Conservation (phyloP, 2,888 invertebrate species). For the Andricus quercusramuli region DNA sequence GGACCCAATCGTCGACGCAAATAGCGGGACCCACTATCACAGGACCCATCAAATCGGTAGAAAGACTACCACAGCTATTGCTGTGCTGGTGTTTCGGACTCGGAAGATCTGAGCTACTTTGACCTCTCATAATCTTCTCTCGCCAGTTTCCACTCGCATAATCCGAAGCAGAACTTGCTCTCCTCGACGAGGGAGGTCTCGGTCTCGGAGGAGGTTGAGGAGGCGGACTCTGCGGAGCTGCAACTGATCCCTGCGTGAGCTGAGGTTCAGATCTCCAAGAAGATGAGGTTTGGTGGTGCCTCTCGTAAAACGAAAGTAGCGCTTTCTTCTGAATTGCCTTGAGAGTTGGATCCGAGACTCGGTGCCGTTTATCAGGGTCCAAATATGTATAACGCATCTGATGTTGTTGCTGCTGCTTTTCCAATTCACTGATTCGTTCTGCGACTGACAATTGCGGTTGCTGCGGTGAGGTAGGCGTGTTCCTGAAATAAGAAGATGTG, state of each 20-base stretch:
- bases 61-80: slow-evolving; percentile 82
- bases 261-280: slow-evolving; percentile 83
- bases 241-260: slow-evolving; percentile 72
- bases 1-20: slow-evolving; percentile 85
- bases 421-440: slow-evolving; percentile 79
- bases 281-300: slow-evolving; percentile 80
- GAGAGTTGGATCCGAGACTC: slow-evolving; percentile 86
- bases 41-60: slow-evolving; percentile 82
- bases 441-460: slow-evolving; percentile 80
- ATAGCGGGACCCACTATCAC: slow-evolving; percentile 83
- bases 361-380: slow-evolving; percentile 87
- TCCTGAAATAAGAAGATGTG: slow-evolving; percentile 56
- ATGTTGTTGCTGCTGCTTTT: slow-evolving; percentile 75
- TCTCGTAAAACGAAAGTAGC: slow-evolving; percentile 88
- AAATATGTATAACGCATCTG: slow-evolving; percentile 84
- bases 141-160: slow-evolving; percentile 81
- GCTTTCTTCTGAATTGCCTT: slow-evolving; percentile 92
- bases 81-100: slow-evolving; percentile 81
- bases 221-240: slow-evolving; percentile 62
- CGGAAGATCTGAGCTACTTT: slow-evolving; percentile 64
- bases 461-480: slow-evolving; percentile 68
- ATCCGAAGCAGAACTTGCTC: slow-evolving; percentile 86
- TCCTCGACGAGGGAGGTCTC: slow-evolving; percentile 79
- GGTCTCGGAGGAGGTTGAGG: slow-evolving; percentile 78
- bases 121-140: slow-evolving; percentile 70